These are phyloP conservation scores for Drosophila greeni DNA, from an alignment of 2,888 invertebrate species.

Conservation along the genomic window DNA sequence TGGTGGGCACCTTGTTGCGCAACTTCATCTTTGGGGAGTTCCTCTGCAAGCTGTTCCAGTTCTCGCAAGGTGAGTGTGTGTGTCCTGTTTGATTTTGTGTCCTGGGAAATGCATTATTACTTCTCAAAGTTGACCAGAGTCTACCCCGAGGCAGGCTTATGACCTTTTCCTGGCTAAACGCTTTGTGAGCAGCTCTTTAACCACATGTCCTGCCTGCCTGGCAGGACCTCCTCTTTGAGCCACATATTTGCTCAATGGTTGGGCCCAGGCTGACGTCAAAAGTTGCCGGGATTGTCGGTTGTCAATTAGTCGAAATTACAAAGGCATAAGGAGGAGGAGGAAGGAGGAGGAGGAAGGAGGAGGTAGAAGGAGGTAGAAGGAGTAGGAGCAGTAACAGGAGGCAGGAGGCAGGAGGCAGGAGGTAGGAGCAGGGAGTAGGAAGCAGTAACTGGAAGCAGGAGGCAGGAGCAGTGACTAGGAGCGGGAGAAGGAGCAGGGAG, in stretches of 20 bases:
- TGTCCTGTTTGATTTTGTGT: background rate
- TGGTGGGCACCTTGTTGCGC: slow-evolving; percentile 83
- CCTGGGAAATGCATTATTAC: background rate
- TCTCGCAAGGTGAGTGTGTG: slow-evolving; percentile 83
- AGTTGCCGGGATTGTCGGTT: background rate
- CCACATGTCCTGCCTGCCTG: background rate
- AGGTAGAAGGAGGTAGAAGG: background rate
- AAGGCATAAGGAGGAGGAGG: slow-evolving; percentile 26
- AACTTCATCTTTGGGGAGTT: slow-evolving; percentile 86
- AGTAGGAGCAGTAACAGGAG: too few relatives aligned
- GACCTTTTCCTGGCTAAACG: slow-evolving; percentile 3
- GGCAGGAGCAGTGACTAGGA: too few relatives aligned
- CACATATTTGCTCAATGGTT: slow-evolving; percentile 9
- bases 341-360: background rate
- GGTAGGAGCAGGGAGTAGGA: too few relatives aligned
- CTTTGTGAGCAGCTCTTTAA: background rate
- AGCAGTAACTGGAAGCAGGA: too few relatives aligned
- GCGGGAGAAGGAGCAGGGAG: background rate
- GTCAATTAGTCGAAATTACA: slow-evolving; percentile 50
- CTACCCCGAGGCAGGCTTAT: background rate
- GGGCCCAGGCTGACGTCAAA: background rate
- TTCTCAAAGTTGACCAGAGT: background rate
- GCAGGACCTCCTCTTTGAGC: background rate
- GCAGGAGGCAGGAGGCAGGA: background rate
- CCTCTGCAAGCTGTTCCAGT: slow-evolving; percentile 86